Evolutionary conservation across 2,888 invertebrate species (phyloP), one percentile per base, ranked within the genome.

Genomic region (Phorcus lineatus): DNA sequence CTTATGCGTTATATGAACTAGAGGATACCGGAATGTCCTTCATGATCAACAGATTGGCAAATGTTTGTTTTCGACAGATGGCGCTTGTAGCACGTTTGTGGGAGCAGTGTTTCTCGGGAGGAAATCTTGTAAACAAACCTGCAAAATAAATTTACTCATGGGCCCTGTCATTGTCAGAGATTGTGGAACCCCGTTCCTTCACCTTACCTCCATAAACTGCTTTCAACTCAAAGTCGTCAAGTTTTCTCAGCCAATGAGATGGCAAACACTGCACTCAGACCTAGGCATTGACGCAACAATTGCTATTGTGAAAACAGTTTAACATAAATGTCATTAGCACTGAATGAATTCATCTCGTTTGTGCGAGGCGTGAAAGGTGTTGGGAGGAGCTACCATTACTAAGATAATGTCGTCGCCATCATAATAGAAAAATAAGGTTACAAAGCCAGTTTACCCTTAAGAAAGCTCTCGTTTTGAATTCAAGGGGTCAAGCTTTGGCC

Each of bases 291-390:
- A 76, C 54, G 76, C 76, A 76, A 76, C 76, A 76, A 76, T 76
- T 54, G 53, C 76, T 54, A 76, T 76, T 76, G 76, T 76, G 28
- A 76, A 76, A 76, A 76, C 54, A 76, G 76, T 76, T 76, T 76
- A 76, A 31, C 76, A 53, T 76, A 76, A 76, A 54, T 76, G 76
- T 55, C 76, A 76, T 76, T 76, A 55, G 28, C 24, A 17, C 76
- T 76, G 17, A 55, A 31, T 55, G 76, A 76, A 76, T 31, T 54
- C 31, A 55, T 70, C 31, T 17, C 24, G 55, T 76, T 76, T 76
- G 36, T 54, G 24, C 13, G 28, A 55, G 17, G 53, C 31, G 54
- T 19, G 54, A 53, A 19, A 28, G 24, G 31, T 40, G 52, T 16
- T 17, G 76, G 55, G 54, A 24, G 53, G 76, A 31, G 55, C 54